Base-by-base conservation (phyloP, 2,888 invertebrate genomes). In the Apamea epomidion region DNA sequence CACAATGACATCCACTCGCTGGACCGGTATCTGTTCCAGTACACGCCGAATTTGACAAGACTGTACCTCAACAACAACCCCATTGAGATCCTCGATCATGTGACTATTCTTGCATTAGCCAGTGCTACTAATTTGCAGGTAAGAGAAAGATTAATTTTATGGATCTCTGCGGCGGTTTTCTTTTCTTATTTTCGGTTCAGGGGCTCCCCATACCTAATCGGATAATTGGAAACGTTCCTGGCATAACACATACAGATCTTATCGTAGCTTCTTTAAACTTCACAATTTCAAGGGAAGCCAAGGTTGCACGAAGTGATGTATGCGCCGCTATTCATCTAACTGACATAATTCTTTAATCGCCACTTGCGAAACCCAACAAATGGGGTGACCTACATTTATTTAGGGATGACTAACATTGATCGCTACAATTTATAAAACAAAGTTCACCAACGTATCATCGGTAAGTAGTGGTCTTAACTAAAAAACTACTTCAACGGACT, bases 1-100 rank as follows among this genome's bases (percentile, higher is more conserved):
- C 97, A 97, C 92, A 98, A 98, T 92, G 92, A 97, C 89, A 97
- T 98, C 76, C 97, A 97, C 89, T 97, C 97, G 7, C 91, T 98
- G 87, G 97, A 97, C 90, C 95, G 96, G 84, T 97, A 97, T 75
- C 91, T 98, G 62, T 98, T 98, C 91, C 97, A 98, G 91, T 97
- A 98, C 91, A 97, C 97, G 77, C 98, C 98, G 0, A 96, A 97
- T 86, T 90, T 98, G 89, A 97, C 97, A 32, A 96, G 97, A 83
- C 93, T 98, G 14, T 97, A 97, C 87, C 94, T 98, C 78, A 97
- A 97, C 91, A 97, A 97, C 89, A 98, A 98, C 89, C 96, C 97
- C 18, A 96, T 98, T 48, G 97, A 97, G 89, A 96, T 97, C 72
- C 92, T 98, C 51, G 98, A 98, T 90, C 95, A 95, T 68, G 97